Evolutionary conservation across 1,140 invertebrate species (phyloP).

Genomic region (Calephelis virginiensis): DNA sequence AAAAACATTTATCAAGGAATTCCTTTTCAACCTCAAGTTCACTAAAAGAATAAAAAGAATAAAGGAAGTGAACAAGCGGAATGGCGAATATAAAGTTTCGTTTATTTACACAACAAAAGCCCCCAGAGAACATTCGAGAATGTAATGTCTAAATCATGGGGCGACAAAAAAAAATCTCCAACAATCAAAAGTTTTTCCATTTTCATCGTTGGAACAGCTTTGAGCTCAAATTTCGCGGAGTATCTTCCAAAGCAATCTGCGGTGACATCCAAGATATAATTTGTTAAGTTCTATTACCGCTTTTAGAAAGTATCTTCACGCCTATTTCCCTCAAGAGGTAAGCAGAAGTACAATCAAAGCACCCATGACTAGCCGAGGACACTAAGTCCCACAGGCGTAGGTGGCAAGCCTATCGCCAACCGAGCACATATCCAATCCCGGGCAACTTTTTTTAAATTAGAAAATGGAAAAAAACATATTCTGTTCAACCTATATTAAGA

Average conservation of each 20-base stretch:
- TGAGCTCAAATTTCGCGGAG: background rate
- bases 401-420: too few relatives aligned
- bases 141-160: conserved; percentile 25
- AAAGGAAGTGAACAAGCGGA: conserved; percentile 13
- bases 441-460: too few relatives aligned
- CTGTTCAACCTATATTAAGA: too few relatives aligned
- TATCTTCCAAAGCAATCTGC: conserved; percentile 24
- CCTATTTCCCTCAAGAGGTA: too few relatives aligned
- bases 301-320: background rate
- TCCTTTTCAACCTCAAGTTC: conserved; percentile 3
- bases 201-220: conserved; percentile 20
- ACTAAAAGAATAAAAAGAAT: conserved; percentile 18
- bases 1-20: conserved; percentile 14
- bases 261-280: conserved; percentile 18
- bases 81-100: conserved; percentile 16
- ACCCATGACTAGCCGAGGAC: too few relatives aligned
- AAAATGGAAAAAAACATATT: too few relatives aligned
- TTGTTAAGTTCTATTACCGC: conserved; percentile 15
- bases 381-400: too few relatives aligned
- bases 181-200: conserved; percentile 27
- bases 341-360: too few relatives aligned
- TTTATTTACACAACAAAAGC: conserved; percentile 26
- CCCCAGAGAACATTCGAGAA: conserved; percentile 22
- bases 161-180: conserved; percentile 22
- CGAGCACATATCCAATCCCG: too few relatives aligned